Conservation (phyloP, 2,888 invertebrate species). For the Drosophila anomalata region DNA sequence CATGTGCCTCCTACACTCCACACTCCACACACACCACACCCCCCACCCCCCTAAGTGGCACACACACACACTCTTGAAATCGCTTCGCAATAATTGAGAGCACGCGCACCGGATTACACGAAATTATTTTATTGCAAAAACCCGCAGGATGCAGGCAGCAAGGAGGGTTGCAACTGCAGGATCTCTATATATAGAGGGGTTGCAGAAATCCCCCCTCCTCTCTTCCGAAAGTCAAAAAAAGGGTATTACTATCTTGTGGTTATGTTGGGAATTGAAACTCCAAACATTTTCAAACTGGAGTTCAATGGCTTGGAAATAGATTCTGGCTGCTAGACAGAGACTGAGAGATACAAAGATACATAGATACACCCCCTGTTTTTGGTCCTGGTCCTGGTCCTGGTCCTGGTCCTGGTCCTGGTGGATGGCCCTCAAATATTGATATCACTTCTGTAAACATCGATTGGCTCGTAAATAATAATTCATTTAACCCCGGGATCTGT, state of each 20-base stretch:
- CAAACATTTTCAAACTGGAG: too few relatives aligned
- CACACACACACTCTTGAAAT: constrained; percentile 43
- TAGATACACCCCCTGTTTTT: too few relatives aligned
- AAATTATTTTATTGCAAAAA: constrained; percentile 58
- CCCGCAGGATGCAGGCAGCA: constrained; percentile 3
- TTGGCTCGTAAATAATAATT: too few relatives aligned
- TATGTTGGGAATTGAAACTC: neutral
- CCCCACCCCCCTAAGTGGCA: neutral
- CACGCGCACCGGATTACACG: constrained; percentile 71
- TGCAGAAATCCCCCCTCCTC: neutral
- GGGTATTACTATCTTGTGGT: constrained; percentile 13
- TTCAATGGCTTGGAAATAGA: too few relatives aligned
- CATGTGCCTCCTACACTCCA: neutral
- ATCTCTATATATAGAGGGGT: constrained; percentile 2
- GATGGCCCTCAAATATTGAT: too few relatives aligned
- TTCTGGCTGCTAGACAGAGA: too few relatives aligned
- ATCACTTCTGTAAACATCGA: too few relatives aligned
- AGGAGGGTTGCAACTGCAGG: constrained; percentile 35
- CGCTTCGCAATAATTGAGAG: constrained; percentile 70
- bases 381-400: too few relatives aligned
- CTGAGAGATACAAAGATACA: too few relatives aligned
- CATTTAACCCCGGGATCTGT: too few relatives aligned
- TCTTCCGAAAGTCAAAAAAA: constrained; percentile 52
- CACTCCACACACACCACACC: too few relatives aligned
- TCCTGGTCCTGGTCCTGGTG: too few relatives aligned